Percentiles rank a stretch among this genome's conserved stretches.
phyloP scores from a whole-genome alignment of 2,113 vertebrate species.

The Tretioscincus oriximinensis region DNA sequence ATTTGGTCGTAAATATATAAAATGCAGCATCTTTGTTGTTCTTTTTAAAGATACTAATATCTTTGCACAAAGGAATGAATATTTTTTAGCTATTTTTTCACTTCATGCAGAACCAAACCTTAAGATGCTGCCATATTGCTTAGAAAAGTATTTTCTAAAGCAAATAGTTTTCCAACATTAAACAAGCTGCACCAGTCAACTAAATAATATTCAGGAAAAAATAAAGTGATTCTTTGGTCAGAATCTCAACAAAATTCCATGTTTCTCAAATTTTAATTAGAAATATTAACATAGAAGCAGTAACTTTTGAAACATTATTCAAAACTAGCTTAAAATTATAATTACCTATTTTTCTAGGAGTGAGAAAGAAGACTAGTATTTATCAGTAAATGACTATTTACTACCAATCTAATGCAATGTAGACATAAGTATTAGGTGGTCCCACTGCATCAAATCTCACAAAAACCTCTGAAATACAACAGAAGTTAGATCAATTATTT shows the following conservation, averaged over 20 bases:
- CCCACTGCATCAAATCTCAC: background rate
- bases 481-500: background rate
- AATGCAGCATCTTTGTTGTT: background rate
- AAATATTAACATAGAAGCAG: background rate
- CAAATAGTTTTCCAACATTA: background rate
- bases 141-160: background rate
- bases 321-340: background rate
- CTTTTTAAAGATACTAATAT: background rate
- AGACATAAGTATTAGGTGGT: background rate
- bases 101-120: background rate
- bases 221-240: background rate
- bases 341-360: background rate
- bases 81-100: background rate
- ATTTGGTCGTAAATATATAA: no score
- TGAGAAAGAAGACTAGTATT: background rate
- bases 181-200: background rate
- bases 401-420: background rate
- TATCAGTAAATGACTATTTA: background rate
- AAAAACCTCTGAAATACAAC: background rate
- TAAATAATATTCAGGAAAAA: background rate
- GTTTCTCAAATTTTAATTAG: conserved; percentile 3
- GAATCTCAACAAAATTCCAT: background rate
- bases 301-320: background rate
- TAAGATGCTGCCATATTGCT: background rate
- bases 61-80: background rate